These are phyloP conservation scores for Callyntrura guangdongensis DNA, from an alignment of 2,888 invertebrate genomes.

Conservation along the genomic window DNA sequence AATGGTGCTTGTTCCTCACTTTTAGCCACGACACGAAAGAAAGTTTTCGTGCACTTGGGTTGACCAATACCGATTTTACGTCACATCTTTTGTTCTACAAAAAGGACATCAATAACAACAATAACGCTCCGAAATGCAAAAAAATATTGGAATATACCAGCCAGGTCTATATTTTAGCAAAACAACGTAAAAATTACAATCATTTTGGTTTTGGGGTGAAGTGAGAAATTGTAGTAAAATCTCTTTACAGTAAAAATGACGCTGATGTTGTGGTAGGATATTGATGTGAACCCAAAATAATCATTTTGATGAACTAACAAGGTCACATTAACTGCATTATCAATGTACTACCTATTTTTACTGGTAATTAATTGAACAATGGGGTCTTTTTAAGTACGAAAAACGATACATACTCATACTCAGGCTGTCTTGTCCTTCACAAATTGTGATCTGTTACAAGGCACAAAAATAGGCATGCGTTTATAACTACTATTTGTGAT, in stretches of 20 bases:
- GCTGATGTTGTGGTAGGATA: neutral
- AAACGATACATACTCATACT: neutral
- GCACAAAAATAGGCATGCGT: neutral
- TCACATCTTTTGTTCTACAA: slow-evolving; percentile 26
- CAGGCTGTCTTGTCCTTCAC: neutral
- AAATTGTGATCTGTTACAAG: neutral
- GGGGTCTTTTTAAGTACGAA: neutral
- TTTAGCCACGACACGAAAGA: slow-evolving; percentile 30
- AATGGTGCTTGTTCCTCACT: neutral
- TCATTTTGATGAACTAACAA: no score
- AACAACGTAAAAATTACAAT: neutral
- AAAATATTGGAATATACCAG: no score
- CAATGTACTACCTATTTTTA: neutral
- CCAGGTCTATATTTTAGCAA: neutral
- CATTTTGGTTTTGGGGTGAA: neutral
- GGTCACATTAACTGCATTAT: no score
- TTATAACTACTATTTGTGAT: neutral
- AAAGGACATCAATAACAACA: neutral
- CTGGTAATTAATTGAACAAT: neutral
- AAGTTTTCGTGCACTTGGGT: slow-evolving; percentile 56
- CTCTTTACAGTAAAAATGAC: neutral
- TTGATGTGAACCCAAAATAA: no score
- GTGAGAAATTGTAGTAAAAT: neutral
- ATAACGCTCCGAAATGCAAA: neutral
- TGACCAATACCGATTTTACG: slow-evolving; percentile 68